Percentiles rank a stretch among this genome's conserved stretches.
These are phyloP conservation scores for Aspiorhynchus laticeps DNA, from an alignment of 2,113 vertebrate species.

Conservation along the genomic window DNA sequence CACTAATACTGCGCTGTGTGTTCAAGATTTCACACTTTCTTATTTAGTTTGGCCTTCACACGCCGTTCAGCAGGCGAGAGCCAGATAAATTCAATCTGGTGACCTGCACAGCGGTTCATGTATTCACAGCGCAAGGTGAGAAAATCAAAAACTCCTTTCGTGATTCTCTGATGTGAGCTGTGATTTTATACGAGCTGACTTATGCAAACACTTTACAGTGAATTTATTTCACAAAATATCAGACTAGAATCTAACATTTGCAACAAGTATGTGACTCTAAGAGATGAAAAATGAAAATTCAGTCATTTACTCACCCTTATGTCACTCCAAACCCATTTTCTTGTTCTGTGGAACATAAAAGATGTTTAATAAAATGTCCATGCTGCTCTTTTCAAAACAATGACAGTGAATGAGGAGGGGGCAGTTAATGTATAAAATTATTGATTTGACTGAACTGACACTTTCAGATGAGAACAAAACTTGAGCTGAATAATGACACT, in stretches of 20 bases:
- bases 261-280: neutral
- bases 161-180: neutral
- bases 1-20: neutral
- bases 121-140: neutral
- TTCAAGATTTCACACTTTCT: constrained; percentile 26
- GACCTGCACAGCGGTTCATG: neutral
- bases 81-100: constrained; percentile 10
- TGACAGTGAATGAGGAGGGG: neutral
- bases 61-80: neutral
- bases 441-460: neutral
- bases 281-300: neutral
- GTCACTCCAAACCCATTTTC: no score
- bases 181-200: neutral
- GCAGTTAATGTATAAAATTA: neutral
- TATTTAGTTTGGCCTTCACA: constrained; percentile 39
- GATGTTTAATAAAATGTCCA: neutral
- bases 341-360: neutral
- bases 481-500: neutral
- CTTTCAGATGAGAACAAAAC: neutral
- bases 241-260: neutral
- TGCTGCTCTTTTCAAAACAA: neutral
- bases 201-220: neutral
- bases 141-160: neutral
- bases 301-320: neutral
- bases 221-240: neutral